Percentiles rank a stretch among this genome's conserved stretches.
phyloP scores from a whole-genome alignment of 1,140 invertebrate species.

The Cydia splendana region DNA sequence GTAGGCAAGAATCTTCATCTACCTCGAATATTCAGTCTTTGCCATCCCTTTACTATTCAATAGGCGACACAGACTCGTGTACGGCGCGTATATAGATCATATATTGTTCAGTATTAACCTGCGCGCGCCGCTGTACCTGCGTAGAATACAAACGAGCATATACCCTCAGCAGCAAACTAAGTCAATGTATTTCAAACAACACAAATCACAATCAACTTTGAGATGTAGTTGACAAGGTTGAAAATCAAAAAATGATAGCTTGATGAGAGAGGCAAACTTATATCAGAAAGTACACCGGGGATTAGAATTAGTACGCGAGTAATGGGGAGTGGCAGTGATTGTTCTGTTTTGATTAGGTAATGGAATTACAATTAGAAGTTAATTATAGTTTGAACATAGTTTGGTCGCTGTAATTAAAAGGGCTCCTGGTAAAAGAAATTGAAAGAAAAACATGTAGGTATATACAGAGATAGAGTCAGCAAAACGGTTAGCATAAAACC shows the following conservation, averaged over 20 bases:
- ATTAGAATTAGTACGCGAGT: constrained; percentile 28
- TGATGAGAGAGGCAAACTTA: not conserved
- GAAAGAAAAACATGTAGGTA: too few species aligned
- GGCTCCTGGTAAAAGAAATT: too few species aligned
- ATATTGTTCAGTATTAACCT: constrained; percentile 70
- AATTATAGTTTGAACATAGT: not conserved
- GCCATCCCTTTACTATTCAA: constrained; percentile 55
- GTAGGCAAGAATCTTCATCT: not conserved
- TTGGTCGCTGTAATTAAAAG: not conserved
- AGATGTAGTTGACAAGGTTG: not conserved
- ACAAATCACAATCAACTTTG: not conserved
- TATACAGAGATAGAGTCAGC: too few species aligned
- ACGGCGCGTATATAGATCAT: constrained; percentile 77
- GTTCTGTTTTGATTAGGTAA: constrained; percentile 16
- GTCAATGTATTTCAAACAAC: not conserved
- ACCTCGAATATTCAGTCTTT: constrained; percentile 41
- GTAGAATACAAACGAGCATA: constrained; percentile 27
- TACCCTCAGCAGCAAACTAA: not conserved
- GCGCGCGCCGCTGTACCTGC: constrained; percentile 58
- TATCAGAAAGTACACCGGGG: constrained; percentile 2
- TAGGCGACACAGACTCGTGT: constrained; percentile 61
- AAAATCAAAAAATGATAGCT: not conserved
- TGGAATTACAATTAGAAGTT: constrained; percentile 5
- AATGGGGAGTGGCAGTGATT: constrained; percentile 4
- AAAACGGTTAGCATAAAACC: not conserved